Percentiles rank a stretch among this genome's conserved stretches.
phyloP scores from a whole-genome alignment of 2,113 vertebrate genomes.

The Pao palembangensis region DNA sequence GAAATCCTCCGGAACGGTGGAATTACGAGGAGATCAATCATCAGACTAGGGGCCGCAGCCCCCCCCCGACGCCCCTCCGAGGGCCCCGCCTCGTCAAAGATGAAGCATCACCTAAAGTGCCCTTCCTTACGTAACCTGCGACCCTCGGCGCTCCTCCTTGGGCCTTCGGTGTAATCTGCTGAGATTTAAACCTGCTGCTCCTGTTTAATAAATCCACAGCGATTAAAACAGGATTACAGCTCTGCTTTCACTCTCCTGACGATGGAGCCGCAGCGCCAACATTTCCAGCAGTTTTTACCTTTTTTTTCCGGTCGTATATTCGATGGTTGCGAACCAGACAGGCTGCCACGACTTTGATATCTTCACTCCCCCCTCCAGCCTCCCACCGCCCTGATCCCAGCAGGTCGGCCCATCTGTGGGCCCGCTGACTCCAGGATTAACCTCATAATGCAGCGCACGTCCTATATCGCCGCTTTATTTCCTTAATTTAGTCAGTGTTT shows the following conservation, averaged over 20 bases:
- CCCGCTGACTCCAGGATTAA: conserved; percentile 55
- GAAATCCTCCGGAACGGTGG: no score
- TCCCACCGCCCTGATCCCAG: conserved; percentile 4
- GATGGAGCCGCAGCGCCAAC: conserved; percentile 57
- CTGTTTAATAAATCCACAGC: conserved; percentile 74
- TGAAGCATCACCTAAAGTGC: conserved; percentile 63
- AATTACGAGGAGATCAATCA: no score
- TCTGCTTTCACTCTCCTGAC: conserved; percentile 57
- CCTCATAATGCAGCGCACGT: conserved; percentile 47
- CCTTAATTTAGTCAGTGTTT: conserved; percentile 8
- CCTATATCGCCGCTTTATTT: conserved; percentile 30
- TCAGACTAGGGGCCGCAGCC: no score
- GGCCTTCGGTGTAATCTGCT: conserved; percentile 70
- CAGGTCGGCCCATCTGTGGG: conserved; percentile 58
- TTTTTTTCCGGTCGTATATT: not conserved
- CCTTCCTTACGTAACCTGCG: conserved; percentile 59
- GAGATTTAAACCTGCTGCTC: conserved; percentile 78
- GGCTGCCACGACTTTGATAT: no score
- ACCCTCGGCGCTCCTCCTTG: conserved; percentile 53
- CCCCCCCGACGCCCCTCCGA: no score
- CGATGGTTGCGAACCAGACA: not conserved
- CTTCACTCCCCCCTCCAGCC: conserved; percentile 2
- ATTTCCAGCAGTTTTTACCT: conserved; percentile 39
- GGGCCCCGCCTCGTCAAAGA: conserved; percentile 26
- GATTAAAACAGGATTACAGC: conserved; percentile 76